phyloP scores from a whole-genome alignment of 2,888 invertebrate species.

The Lasioglossum leucozonium region DNA sequence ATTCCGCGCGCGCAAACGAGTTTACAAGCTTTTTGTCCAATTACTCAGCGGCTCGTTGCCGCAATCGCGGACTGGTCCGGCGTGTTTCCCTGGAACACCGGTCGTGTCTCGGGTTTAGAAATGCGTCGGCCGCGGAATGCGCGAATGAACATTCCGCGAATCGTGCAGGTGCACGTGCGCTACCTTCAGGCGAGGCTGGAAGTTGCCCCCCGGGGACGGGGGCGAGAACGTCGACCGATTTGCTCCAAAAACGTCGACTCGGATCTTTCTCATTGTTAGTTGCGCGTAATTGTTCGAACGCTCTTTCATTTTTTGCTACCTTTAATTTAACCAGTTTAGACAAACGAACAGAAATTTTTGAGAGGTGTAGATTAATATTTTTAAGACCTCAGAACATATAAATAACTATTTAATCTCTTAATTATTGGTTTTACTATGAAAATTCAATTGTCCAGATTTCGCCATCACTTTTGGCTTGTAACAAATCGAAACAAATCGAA shows the following conservation, averaged over 20 bases:
- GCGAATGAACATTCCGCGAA: conserved; percentile 31
- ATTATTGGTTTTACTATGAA: no score
- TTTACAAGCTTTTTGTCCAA: conserved; percentile 47
- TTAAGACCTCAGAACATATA: no score
- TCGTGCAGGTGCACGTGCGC: conserved; percentile 7
- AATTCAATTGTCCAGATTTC: no score
- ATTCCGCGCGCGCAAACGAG: conserved; percentile 43
- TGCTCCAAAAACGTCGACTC: neutral
- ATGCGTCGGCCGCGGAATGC: conserved; percentile 14
- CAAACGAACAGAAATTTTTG: no score
- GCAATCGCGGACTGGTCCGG: conserved; percentile 36
- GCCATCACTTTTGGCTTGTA: no score
- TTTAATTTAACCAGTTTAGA: no score
- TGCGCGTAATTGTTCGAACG: neutral
- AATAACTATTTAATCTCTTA: no score
- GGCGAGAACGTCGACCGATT: neutral
- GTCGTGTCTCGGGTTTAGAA: conserved; percentile 20
- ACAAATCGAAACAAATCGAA: neutral
- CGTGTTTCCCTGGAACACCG: conserved; percentile 27
- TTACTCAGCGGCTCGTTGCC: conserved; percentile 35
- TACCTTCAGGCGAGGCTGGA: neutral
- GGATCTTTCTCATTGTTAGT: neutral
- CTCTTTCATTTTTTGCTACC: no score
- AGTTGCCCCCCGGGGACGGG: neutral
- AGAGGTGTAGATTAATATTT: no score